Percentiles rank a stretch among this genome's conserved stretches.
phyloP scores from a whole-genome alignment of 2,113 vertebrate genomes.

The Heterocephalus glaber region DNA sequence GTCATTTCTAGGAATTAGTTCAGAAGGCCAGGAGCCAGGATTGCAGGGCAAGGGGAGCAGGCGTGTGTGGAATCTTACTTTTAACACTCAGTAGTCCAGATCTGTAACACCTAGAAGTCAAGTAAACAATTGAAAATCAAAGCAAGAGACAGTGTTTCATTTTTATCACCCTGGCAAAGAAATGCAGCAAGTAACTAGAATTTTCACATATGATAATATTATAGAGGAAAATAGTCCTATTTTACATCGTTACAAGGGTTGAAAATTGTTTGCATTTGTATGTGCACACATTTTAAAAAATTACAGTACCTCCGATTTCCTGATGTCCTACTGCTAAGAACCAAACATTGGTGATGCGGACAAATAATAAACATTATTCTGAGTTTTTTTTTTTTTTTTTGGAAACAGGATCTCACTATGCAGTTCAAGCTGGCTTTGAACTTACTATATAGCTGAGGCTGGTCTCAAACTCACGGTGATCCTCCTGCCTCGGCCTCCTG shows the following conservation, averaged over 20 bases:
- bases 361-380: not conserved
- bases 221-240: not conserved
- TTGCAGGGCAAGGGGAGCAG: not conserved
- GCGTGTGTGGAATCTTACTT: not conserved
- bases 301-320: not conserved
- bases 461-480: too few relatives aligned
- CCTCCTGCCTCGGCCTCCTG: too few relatives aligned
- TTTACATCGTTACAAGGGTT: not conserved
- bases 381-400: not conserved
- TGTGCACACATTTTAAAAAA: not conserved
- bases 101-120: too few relatives aligned
- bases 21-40: not conserved
- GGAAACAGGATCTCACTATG: too few relatives aligned
- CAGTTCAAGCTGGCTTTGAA: too few relatives aligned
- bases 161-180: not conserved
- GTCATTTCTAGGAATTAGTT: slow-evolving; percentile 23
- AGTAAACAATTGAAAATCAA: not conserved
- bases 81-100: not conserved
- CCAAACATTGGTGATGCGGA: not conserved
- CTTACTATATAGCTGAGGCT: too few relatives aligned
- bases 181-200: not conserved
- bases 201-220: not conserved
- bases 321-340: not conserved
- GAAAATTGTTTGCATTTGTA: not conserved
- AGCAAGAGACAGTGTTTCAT: not conserved